phyloP scores from a whole-genome alignment of 2,888 invertebrate genomes.

The Apotomis turbidana region DNA sequence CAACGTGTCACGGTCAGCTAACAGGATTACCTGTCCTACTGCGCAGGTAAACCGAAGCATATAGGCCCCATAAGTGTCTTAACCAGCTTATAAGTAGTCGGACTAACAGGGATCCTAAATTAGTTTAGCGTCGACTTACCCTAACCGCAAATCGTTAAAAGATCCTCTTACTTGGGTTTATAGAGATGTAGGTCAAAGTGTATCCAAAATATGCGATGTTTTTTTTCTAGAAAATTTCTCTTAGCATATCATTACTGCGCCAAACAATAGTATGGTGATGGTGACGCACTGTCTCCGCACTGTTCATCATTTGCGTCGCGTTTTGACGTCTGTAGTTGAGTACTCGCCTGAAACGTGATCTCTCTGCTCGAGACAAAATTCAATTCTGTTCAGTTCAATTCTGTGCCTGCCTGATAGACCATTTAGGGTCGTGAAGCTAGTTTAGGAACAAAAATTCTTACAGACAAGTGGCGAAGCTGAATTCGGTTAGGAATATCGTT shows the following conservation, averaged over 20 bases:
- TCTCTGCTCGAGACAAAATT: not conserved
- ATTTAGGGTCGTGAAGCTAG: no score
- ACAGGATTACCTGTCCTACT: conserved; percentile 83
- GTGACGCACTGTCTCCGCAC: conserved; percentile 15
- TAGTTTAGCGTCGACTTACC: conserved; percentile 35
- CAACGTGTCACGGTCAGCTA: conserved; percentile 82
- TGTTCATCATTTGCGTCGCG: conserved; percentile 18
- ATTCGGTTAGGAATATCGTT: no score
- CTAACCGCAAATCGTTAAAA: conserved; percentile 34
- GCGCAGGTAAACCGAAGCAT: conserved; percentile 73
- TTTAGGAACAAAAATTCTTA: no score
- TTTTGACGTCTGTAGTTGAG: conserved; percentile 6
- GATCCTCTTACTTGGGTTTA: conserved; percentile 10
- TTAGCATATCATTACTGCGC: conserved; percentile 2
- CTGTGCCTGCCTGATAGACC: not conserved
- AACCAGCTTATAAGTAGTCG: conserved; percentile 68
- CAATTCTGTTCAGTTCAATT: no score
- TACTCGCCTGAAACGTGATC: not conserved
- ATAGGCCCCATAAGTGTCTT: conserved; percentile 62
- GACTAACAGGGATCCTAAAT: conserved; percentile 57
- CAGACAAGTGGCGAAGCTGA: no score
- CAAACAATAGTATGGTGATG: conserved; percentile 27
- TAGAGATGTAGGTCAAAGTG: conserved; percentile 20
- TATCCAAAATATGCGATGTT: conserved; percentile 6
- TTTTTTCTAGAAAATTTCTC: conserved; percentile 6